Evolutionary conservation across 2,888 invertebrate species (phyloP).

Genomic region (Micropterix aruncella): DNA sequence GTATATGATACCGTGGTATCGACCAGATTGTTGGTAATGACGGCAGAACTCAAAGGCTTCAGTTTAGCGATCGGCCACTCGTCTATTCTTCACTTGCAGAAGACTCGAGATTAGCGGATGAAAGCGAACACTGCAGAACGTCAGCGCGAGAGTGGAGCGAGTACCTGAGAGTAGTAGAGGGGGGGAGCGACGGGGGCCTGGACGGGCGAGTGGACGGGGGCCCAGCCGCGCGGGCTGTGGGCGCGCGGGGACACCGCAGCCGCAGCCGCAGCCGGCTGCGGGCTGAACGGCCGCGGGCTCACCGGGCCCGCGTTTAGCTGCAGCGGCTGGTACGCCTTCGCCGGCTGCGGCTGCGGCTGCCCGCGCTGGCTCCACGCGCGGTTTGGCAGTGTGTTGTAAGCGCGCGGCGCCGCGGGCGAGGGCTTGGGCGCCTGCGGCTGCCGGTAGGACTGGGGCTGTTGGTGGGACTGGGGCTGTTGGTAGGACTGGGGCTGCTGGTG

Average conservation of each 20-base stretch:
- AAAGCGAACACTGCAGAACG: too few species aligned
- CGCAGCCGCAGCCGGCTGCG: conserved; percentile 6
- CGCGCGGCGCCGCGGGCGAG: conserved; percentile 23
- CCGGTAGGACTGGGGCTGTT: conserved; percentile 17
- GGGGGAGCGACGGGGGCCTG: conserved; percentile 11
- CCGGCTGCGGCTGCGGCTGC: conserved; percentile 5
- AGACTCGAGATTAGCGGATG: too few species aligned
- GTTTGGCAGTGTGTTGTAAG: conserved; percentile 21
- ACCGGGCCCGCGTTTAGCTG: conserved; percentile 2
- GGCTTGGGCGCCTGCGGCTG: conserved; percentile 17
- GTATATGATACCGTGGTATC: too few species aligned
- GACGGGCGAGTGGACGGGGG: conserved; percentile 31
- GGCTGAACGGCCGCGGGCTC: not conserved
- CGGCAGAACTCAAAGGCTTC: too few species aligned
- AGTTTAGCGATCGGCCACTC: too few species aligned
- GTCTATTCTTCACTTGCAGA: too few species aligned
- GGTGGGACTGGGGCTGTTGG: conserved; percentile 10
- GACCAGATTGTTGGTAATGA: too few species aligned
- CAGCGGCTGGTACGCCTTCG: conserved; percentile 4
- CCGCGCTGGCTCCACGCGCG: conserved; percentile 3
- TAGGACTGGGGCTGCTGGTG: conserved; percentile 11
- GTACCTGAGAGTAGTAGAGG: conserved; percentile 10
- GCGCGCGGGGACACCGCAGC: conserved; percentile 5
- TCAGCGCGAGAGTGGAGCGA: too few species aligned
- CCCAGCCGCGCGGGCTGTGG: conserved; percentile 23